Evolutionary conservation across 2,888 invertebrate species (phyloP).

Genomic region (Trissolcus japonicus): DNA sequence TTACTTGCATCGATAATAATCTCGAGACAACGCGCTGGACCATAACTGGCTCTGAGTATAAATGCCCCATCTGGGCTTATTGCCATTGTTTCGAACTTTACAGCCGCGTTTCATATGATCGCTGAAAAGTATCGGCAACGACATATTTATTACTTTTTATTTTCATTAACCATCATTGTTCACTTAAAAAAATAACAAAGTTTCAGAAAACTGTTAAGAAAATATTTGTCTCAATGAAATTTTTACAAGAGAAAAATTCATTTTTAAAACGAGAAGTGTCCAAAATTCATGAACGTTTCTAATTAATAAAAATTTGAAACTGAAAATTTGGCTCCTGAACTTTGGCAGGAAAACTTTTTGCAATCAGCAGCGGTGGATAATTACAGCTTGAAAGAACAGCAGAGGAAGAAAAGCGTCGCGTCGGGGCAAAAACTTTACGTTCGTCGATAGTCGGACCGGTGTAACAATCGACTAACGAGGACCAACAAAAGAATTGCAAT

Average conservation of each 20-base stretch:
- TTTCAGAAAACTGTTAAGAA: too few species aligned
- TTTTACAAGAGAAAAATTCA: too few species aligned
- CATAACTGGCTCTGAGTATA: constrained; percentile 27
- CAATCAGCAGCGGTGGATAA: constrained; percentile 18
- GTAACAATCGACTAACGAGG: constrained; percentile 42
- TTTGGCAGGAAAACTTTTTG: constrained; percentile 6
- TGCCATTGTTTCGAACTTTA: constrained; percentile 32
- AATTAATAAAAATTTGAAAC: too few species aligned
- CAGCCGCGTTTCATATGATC: neutral
- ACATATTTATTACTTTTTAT: too few species aligned
- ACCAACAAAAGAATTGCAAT: constrained; percentile 44
- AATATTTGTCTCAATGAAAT: too few species aligned
- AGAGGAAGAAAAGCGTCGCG: constrained; percentile 1
- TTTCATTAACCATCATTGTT: too few species aligned
- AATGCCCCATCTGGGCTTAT: constrained; percentile 23
- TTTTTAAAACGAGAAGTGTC: too few species aligned
- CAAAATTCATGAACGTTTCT: too few species aligned
- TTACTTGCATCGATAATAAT: constrained; percentile 39
- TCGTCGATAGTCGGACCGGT: constrained; percentile 22
- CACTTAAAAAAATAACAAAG: too few species aligned
- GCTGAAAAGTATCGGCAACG: too few species aligned
- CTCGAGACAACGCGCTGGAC: constrained; percentile 45
- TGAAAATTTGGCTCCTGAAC: too few species aligned
- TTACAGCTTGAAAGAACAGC: constrained; percentile 12
- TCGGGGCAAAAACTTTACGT: constrained; percentile 29